Conservation (phyloP, 2,888 invertebrate species). For the Drosophila putrida region DNA sequence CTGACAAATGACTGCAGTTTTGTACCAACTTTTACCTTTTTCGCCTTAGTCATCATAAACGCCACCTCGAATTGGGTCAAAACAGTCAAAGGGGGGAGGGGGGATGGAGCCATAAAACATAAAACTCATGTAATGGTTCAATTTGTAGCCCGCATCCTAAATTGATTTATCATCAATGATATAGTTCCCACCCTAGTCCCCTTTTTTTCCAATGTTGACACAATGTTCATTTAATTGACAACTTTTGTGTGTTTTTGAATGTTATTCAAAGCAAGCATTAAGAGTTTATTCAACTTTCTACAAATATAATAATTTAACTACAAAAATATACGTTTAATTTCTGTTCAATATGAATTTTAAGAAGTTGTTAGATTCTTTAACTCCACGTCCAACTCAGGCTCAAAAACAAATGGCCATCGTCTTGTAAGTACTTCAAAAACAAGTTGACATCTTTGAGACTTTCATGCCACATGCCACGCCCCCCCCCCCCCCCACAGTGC, state of each 20-base stretch:
- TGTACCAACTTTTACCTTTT: conserved; percentile 25
- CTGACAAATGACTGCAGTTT: conserved; percentile 78
- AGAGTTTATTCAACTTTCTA: conserved; percentile 27
- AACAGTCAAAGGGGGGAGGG: conserved; percentile 13
- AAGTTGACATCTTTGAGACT: background rate
- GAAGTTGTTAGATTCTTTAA: conserved; percentile 21
- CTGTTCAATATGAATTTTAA: conserved; percentile 49
- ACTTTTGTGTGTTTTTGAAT: background rate
- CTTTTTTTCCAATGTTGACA: background rate
- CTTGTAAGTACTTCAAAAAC: conserved; percentile 61
- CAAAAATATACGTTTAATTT: background rate
- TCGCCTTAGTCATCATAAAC: conserved; percentile 56
- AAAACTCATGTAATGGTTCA: conserved; percentile 68
- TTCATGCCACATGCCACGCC: conserved; percentile 17
- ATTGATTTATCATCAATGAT: conserved; percentile 55
- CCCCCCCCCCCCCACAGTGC: too few species aligned
- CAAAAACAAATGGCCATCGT: conserved; percentile 36
- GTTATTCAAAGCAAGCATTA: conserved; percentile 20
- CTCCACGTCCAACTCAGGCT: conserved; percentile 26
- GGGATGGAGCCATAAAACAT: conserved; percentile 43
- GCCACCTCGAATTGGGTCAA: conserved; percentile 42
- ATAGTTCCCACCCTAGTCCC: too few species aligned
- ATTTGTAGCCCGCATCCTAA: conserved; percentile 55
- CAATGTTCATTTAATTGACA: conserved; percentile 38
- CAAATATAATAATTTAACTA: conserved; percentile 1